Conservation (phyloP, 2,888 invertebrate genomes). For the Apocheima hispidaria region DNA sequence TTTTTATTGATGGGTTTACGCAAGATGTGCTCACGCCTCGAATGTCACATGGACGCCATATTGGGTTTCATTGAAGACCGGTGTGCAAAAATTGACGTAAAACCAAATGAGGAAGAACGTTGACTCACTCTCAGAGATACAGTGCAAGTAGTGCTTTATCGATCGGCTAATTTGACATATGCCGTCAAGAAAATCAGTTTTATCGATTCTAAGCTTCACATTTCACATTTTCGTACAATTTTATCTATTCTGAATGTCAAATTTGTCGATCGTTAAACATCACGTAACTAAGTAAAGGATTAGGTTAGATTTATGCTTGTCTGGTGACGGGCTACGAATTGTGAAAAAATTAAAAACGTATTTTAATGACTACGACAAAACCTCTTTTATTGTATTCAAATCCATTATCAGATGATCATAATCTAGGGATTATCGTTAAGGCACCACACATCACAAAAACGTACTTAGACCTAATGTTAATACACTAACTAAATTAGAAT, state of each 20-base stretch:
- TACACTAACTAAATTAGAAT: not conserved
- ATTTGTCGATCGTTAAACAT: too few relatives aligned
- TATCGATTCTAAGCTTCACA: too few relatives aligned
- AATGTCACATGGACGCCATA: conserved; percentile 18
- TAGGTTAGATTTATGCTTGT: too few relatives aligned
- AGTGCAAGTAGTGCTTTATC: too few relatives aligned
- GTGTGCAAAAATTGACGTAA: not conserved
- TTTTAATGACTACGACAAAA: not conserved
- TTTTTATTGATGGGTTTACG: conserved; percentile 36
- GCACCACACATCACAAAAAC: not conserved
- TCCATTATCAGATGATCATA: not conserved
- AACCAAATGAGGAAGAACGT: not conserved
- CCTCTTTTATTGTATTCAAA: conserved; percentile 10
- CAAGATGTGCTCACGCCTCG: conserved; percentile 22
- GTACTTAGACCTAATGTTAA: not conserved
- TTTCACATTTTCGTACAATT: too few relatives aligned
- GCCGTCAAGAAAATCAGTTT: too few relatives aligned
- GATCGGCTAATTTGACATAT: not conserved
- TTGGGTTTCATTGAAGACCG: conserved; percentile 16
- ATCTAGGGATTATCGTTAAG: not conserved
- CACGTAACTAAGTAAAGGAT: too few relatives aligned
- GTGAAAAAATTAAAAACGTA: too few relatives aligned
- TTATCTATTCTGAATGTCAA: too few relatives aligned
- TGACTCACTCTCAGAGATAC: not conserved
- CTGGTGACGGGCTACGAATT: too few relatives aligned